Evolutionary conservation across 2,797 vertebrate species (phyloP), one percentile per base, ranked within the genome.

Genomic region (Podargus strigoides): DNA sequence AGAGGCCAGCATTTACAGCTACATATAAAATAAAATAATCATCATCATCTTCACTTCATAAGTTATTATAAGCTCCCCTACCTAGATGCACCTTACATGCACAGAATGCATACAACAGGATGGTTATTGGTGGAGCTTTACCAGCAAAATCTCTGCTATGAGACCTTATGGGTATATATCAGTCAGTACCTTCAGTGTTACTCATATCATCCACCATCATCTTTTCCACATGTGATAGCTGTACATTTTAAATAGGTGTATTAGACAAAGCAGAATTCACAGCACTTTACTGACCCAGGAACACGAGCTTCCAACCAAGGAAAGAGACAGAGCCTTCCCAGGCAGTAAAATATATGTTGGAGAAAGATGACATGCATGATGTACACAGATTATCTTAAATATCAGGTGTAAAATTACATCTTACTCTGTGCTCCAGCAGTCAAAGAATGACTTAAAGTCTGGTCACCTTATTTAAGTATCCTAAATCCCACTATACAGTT

Each of bases 401-500:
- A 96, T 76, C 93, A 94, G 74, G 90, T 89, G 41, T 90, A 85
- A 93, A 91, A 93, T 92, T 88, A 91, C 74, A 64, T 83, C 67
- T 92, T 78, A 67, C 28, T 53, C 67, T 66, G 19, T 20, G 20
- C 42, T 79, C 55, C 41, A 92, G 46, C 41, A 59, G 26, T n/a
- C 82, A 80, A 1, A 34, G 16, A 55, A 82, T 28, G 55, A 75
- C 90, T 80, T 67, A 53, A 91, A 74, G 60, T 58, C 87, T 83
- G 55, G 34, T 72, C 3, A 13, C 64, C 52, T 94, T 73, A 34
- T 75, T 84, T 82, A 83, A 82, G 52, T 56, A 70, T 36, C 66
- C n/a, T 75, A 87, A 95, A 96, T 83, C 75, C 68, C 49, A 36
- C 58, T 87, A 64, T 70, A 81, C 58, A 36, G 21, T 75, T 77